phyloP scores from a whole-genome alignment of 1,140 invertebrate genomes.

The Bombus sylvicola region DNA sequence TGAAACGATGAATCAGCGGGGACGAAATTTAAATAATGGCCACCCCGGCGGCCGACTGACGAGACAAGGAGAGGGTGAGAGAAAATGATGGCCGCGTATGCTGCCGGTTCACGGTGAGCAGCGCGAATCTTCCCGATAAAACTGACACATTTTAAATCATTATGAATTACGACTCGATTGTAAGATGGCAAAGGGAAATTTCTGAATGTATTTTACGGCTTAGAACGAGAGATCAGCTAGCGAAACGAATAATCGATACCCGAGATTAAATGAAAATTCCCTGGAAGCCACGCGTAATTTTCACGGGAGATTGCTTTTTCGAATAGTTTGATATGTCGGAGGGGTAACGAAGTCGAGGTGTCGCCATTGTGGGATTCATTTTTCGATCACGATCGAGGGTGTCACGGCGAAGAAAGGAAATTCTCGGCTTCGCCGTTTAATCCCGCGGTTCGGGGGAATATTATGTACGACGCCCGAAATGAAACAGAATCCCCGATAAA shows the following conservation, averaged over 20 bases:
- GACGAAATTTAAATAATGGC: conserved; percentile 52
- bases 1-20: conserved; percentile 54
- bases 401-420: conserved; percentile 37
- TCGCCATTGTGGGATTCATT: neutral
- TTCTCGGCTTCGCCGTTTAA: conserved; percentile 48
- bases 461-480: conserved; percentile 36
- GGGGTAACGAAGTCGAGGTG: neutral
- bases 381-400: conserved; percentile 27
- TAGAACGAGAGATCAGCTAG: neutral
- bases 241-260: neutral
- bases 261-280: neutral
- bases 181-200: neutral
- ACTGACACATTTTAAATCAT: conserved; percentile 33
- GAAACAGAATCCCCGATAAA: conserved; percentile 49
- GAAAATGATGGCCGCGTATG: conserved; percentile 10
- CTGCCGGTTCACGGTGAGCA: neutral
- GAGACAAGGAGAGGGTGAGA: conserved; percentile 10
- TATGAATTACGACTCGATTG: conserved; percentile 15
- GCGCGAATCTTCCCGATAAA: neutral
- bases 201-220: neutral
- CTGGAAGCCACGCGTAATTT: neutral
- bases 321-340: neutral
- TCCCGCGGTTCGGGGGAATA: conserved; percentile 31
- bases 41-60: conserved; percentile 12
- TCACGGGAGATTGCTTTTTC: neutral